Base-by-base conservation (phyloP, 2,888 invertebrate species). In the Kryphioiulus occultus region DNA sequence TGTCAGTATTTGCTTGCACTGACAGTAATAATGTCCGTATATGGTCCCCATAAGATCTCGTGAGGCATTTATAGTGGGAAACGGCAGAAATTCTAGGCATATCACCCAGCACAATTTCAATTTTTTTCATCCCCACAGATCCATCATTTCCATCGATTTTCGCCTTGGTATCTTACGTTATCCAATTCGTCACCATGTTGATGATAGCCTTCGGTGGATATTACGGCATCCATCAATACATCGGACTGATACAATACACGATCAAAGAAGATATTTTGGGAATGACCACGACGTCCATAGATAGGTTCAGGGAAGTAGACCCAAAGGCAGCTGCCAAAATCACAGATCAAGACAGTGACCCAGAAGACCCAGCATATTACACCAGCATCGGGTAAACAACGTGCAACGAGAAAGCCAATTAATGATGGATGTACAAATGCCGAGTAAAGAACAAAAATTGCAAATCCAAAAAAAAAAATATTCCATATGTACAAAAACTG, bases 101-200 rank as follows among this genome's bases (percentile, higher is more conserved):
- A 3, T 39, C 39, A 39, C 39, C 9, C 39, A 5, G 39, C 39
- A 39, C 39, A n/a, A n/a, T n/a, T n/a, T n/a, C 44, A 9, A 12
- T 30, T 30, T 26, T 30, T 26, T 5, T 78, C 22, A 9, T 12
- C 12, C 26, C 17, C 78, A 15, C 17, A 78, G 78, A 78, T 78
- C 78, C 78, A 78, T 30, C 78, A 22, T 78, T 26, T 78, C 78
- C 78, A 78, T 78, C 78, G 30, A 78, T 78, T 78, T 78, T 30
- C 30, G 1, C 78, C 3, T 78, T 78, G 30, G 30, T 30, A 30
- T 10, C 30, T 5, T 78, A 78, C 78, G 26, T 26, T 0, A 30
- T 78, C 7, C 30, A 78, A 30, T 26, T 2, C 26, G 1, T 3
- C 78, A 17, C 78, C 1, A 30, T 78, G 12, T 1, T 15, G 78